Conservation (phyloP, 2,797 vertebrate genomes). For the Cuculus canorus region DNA sequence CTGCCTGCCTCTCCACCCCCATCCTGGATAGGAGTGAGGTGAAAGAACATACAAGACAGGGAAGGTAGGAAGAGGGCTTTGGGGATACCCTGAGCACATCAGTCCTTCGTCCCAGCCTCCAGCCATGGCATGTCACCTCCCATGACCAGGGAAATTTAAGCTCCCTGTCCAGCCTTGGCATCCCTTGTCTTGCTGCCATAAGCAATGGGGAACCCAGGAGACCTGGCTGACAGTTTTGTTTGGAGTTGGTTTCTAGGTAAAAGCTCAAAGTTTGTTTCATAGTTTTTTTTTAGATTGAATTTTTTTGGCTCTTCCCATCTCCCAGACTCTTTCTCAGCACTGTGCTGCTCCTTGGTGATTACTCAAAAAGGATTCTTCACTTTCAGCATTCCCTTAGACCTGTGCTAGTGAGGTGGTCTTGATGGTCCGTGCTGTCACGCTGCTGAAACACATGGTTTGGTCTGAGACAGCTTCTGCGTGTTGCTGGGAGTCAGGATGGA, state of each 20-base stretch:
- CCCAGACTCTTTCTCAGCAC: neutral
- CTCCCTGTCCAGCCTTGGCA: slow-evolving; percentile 28
- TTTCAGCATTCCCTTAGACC: neutral
- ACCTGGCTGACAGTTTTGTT: neutral
- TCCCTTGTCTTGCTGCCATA: neutral
- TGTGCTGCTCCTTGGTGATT: neutral
- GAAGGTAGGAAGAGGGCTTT: neutral
- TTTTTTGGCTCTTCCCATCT: neutral
- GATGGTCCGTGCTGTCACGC: neutral
- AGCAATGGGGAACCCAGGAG: neutral
- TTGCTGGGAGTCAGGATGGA: neutral
- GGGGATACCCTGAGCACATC: neutral
- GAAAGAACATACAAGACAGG: neutral
- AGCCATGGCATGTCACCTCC: neutral
- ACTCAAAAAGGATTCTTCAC: neutral
- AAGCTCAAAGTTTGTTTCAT: slow-evolving; percentile 11
- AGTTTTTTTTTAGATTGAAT: rapidly evolving
- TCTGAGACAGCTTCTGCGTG: neutral
- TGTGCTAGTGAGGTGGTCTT: neutral
- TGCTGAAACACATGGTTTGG: neutral
- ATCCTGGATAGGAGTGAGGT: too few species aligned
- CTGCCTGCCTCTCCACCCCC: neutral
- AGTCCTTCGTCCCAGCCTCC: neutral
- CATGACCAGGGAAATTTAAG: neutral
- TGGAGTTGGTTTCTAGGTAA: neutral